These are phyloP conservation scores for Zygothrica quintamaculata DNA, from an alignment of 2,888 invertebrate species.

Conservation along the genomic window DNA sequence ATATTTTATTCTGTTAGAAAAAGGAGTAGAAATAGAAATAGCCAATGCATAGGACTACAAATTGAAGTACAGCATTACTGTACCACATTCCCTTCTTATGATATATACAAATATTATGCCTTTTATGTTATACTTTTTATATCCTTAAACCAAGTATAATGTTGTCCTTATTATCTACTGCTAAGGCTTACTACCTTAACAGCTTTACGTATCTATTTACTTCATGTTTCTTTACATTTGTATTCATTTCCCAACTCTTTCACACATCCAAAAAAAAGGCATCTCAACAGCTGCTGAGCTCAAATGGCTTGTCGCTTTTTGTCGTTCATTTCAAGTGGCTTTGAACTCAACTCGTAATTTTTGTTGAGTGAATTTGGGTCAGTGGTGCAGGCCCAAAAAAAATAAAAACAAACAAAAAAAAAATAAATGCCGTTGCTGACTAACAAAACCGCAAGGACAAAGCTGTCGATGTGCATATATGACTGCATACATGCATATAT, in stretches of 20 bases:
- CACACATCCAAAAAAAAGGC: slow-evolving; percentile 2
- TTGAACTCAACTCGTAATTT: slow-evolving; percentile 52
- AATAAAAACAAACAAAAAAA: slow-evolving; percentile 12
- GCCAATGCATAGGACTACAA: too few species aligned
- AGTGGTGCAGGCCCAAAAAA: slow-evolving; percentile 56
- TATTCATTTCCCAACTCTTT: background rate
- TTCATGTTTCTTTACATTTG: too few species aligned
- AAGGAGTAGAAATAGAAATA: too few species aligned
- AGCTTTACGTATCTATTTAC: too few species aligned
- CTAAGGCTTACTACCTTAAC: too few species aligned
- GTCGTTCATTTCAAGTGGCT: slow-evolving; percentile 43
- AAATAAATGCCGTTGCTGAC: slow-evolving; percentile 32
- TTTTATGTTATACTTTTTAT: too few species aligned
- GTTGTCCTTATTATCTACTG: too few species aligned
- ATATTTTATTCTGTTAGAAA: too few species aligned
- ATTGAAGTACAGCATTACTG: too few species aligned
- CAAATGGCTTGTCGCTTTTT: slow-evolving; percentile 5
- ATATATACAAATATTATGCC: too few species aligned
- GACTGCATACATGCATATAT: slow-evolving; percentile 39
- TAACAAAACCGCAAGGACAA: slow-evolving; percentile 64
- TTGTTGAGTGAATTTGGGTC: slow-evolving; percentile 61
- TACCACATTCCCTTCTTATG: too few species aligned
- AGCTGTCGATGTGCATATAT: slow-evolving; percentile 51
- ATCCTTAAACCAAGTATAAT: too few species aligned
- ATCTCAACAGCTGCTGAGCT: slow-evolving; percentile 20